Percentiles rank a stretch among this genome's conserved stretches.
Evolutionary conservation across 2,888 invertebrate genomes (phyloP).

Genomic region (Aleiodes leptofemur): DNA sequence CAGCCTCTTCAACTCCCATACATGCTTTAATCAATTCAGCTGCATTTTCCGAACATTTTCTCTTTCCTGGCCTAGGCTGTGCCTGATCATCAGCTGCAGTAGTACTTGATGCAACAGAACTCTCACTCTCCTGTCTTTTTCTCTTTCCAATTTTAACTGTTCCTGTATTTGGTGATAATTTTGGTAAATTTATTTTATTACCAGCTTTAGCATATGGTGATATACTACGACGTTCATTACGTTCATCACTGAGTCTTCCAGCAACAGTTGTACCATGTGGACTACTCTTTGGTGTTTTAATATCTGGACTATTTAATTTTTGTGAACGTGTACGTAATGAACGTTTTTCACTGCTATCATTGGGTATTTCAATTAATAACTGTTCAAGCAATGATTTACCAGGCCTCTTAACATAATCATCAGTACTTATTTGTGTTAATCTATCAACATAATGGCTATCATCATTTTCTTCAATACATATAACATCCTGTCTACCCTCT

Average conservation of each 20-base stretch:
- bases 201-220: slow-evolving; percentile 75
- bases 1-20: slow-evolving; percentile 76
- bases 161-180: slow-evolving; percentile 58
- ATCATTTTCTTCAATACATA: slow-evolving; percentile 72
- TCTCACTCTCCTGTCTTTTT: slow-evolving; percentile 87
- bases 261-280: slow-evolving; percentile 65
- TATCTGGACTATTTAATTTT: slow-evolving; percentile 73
- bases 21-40: slow-evolving; percentile 79
- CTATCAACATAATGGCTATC: slow-evolving; percentile 70
- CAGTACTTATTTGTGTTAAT: slow-evolving; percentile 59
- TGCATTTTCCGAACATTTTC: slow-evolving; percentile 81
- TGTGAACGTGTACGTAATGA: slow-evolving; percentile 73
- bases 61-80: slow-evolving; percentile 77
- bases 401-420: slow-evolving; percentile 69
- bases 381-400: slow-evolving; percentile 82
- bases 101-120: slow-evolving; percentile 83
- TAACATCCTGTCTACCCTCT: slow-evolving; percentile 72
- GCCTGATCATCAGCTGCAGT: slow-evolving; percentile 79
- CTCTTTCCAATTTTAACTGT: slow-evolving; percentile 77
- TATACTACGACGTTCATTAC: slow-evolving; percentile 71
- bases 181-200: slow-evolving; percentile 67
- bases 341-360: slow-evolving; percentile 78
- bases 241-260: slow-evolving; percentile 21
- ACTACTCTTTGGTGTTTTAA: slow-evolving; percentile 71
- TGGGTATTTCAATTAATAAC: slow-evolving; percentile 89